Evolutionary conservation across 2,888 invertebrate species (phyloP), one percentile per base, ranked within the genome.

Genomic region (Drosophila atroscutellata): DNA sequence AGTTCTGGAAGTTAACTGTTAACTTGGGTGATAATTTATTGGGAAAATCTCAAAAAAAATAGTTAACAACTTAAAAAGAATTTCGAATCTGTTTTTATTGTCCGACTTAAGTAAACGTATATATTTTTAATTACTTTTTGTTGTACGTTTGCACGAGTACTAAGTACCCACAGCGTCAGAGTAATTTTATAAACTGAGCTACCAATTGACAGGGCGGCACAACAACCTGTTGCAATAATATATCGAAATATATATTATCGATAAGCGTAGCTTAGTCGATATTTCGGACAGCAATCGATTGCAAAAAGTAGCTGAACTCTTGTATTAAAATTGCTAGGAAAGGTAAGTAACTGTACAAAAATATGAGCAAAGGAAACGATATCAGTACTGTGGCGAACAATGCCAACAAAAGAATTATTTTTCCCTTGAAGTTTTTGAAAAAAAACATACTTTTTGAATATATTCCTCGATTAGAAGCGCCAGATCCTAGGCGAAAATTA

Each of bases 51-150:
- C 18, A 51, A 55, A 13, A 55, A 13, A 42, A 47, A 30, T 64
- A 37, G 32, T 39, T 65, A 32, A 13, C 47, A 39, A 50, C 32
- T 50, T 50, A 30, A 49, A 24, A 47, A 18, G 6, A 42, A 42
- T 42, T 3, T 28, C 52, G 24, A 37, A 39, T 24, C 11, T 59
- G 9, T 30, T 8, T 51, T 18, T 36, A 42, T 36, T 71, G 32
- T 60, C 26, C 8, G 50, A 49, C 68, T 59, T 73, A 67, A 75
- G 56, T 30, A 58, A 37, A 11, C 56, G 67, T 59, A 55, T 62
- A 28, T 59, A 56, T 54, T 65, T 79, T 34, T 72, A 75, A 79
- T 79, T 79, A 75, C 79, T 75, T 79, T 68, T 65, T 63, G 68
- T 56, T 57, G 56, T 39, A 57, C 56, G 58, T 34, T 24, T 59